A percentile compares a stretch with the other conserved stretches of the same genome.
These are phyloP conservation scores for Pachycephala philippinensis DNA, from an alignment of 2,113 vertebrate species.

Conservation along the genomic window DNA sequence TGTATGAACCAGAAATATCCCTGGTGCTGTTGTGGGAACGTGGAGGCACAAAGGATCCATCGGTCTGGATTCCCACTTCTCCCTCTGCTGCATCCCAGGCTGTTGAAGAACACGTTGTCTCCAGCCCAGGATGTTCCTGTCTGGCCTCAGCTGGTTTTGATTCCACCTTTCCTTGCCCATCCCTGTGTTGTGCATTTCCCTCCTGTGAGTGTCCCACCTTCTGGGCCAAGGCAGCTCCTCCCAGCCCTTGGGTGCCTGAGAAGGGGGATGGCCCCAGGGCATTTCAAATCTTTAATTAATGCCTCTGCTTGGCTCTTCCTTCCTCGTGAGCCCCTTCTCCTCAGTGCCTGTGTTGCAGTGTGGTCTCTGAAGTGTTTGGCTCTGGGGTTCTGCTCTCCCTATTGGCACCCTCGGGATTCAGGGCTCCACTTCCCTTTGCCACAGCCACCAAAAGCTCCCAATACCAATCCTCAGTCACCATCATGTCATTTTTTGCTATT, in stretches of 20 bases:
- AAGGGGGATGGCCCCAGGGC: background rate
- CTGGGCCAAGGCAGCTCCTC: background rate
- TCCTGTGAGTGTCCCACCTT: fast-evolving
- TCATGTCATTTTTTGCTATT: background rate
- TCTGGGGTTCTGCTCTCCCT: background rate
- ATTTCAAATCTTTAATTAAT: background rate
- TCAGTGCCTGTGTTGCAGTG: fast-evolving
- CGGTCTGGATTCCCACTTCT: fast-evolving
- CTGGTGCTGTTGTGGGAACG: fast-evolving
- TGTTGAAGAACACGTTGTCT: fast-evolving
- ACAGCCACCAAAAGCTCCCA: background rate
- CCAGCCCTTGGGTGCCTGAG: background rate
- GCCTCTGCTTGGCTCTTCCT: background rate
- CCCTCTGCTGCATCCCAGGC: background rate
- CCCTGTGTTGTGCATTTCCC: background rate
- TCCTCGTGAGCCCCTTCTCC: background rate
- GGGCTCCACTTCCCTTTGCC: background rate
- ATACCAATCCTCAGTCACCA: fast-evolving
- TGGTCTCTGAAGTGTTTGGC: background rate
- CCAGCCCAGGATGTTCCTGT: fast-evolving
- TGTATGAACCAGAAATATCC: background rate
- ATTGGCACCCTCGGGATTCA: fast-evolving
- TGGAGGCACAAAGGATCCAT: fast-evolving
- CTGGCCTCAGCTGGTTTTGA: background rate
- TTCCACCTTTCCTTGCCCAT: background rate